A percentile compares a stretch with the other conserved stretches of the same genome.
phyloP scores from a whole-genome alignment of 2,797 vertebrate species.

The Helostoma temminkii region DNA sequence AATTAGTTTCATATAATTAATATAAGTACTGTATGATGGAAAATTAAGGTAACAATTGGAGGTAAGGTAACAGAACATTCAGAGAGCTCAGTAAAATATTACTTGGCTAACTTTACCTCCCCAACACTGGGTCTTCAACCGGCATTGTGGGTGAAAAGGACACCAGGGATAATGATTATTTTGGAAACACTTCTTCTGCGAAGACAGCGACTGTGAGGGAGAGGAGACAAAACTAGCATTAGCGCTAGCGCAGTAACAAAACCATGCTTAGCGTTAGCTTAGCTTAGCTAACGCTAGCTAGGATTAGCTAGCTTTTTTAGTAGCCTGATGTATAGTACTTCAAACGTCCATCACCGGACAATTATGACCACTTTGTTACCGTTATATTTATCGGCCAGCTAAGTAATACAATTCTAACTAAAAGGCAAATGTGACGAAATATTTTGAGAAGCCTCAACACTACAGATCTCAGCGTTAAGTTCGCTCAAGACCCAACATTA shows the following conservation, averaged over 20 bases:
- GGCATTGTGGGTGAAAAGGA: slow-evolving; percentile 22
- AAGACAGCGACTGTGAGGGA: not conserved
- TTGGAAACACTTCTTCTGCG: not conserved
- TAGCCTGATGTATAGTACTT: not conserved
- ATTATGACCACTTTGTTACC: not conserved
- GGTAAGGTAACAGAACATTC: too few relatives aligned
- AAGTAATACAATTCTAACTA: not conserved
- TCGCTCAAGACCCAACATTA: too few relatives aligned
- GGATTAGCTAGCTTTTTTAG: not conserved
- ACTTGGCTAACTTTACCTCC: slow-evolving; percentile 59
- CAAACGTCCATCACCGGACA: not conserved
- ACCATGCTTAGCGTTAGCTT: not conserved
- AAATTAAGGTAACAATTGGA: too few relatives aligned
- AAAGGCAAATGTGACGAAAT: not conserved
- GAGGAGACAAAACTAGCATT: not conserved
- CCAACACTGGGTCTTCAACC: not conserved
- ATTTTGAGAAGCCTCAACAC: too few relatives aligned
- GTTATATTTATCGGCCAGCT: not conserved
- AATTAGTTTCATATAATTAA: too few relatives aligned
- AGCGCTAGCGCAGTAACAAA: not conserved
- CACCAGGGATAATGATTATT: not conserved
- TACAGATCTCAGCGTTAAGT: too few relatives aligned
- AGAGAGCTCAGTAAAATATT: too few relatives aligned
- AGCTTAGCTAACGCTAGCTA: not conserved
- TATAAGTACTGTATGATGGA: too few relatives aligned